These are phyloP conservation scores for Nyctereutes procyonoides DNA, from an alignment of 2,113 vertebrate species.

Conservation along the genomic window DNA sequence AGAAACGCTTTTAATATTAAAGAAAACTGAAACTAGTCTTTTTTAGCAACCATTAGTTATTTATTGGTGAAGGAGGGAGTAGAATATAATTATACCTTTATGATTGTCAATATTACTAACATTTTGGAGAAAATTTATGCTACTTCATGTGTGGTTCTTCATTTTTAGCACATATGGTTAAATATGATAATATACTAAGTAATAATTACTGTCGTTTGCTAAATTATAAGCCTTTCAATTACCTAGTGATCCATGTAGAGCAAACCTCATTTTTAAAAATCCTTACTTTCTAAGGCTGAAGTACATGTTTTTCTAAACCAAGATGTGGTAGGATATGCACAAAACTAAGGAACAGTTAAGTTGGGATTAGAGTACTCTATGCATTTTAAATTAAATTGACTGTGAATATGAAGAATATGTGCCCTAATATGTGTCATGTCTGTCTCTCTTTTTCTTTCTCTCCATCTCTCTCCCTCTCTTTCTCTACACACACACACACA, in stretches of 20 bases:
- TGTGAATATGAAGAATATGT: background rate
- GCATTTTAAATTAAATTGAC: background rate
- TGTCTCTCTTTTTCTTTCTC: background rate
- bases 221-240: slow-evolving; percentile 11
- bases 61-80: background rate
- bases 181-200: background rate
- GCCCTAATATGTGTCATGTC: background rate
- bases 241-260: background rate
- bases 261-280: background rate
- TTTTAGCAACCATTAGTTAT: background rate
- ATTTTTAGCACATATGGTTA: slow-evolving; percentile 21
- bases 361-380: background rate
- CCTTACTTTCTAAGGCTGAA: background rate
- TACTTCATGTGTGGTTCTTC: background rate
- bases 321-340: background rate
- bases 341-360: slow-evolving; percentile 16
- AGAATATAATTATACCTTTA: slow-evolving; percentile 16
- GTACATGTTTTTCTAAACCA: background rate
- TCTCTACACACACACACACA: background rate
- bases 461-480: background rate
- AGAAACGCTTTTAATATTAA: slow-evolving; percentile 14
- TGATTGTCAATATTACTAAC: background rate
- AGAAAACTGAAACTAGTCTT: background rate
- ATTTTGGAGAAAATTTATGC: slow-evolving; percentile 30
- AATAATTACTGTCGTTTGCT: slow-evolving; percentile 18